Conservation (phyloP, 2,888 invertebrate species). For the Orgyia antiqua region DNA sequence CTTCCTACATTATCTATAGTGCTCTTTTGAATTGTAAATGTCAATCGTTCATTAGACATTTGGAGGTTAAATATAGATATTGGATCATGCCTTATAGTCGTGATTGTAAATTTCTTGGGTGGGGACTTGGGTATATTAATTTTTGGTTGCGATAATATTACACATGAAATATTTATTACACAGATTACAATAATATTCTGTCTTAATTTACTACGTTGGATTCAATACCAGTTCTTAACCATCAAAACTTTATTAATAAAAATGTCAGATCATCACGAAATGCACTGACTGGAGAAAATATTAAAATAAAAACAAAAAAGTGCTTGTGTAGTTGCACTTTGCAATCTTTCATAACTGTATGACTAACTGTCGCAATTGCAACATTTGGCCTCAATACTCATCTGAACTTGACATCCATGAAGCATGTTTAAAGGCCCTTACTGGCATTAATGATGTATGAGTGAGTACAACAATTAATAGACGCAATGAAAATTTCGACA, state of each 20-base stretch:
- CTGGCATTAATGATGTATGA: constrained; percentile 6
- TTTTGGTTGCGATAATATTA: no score
- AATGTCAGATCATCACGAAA: no score
- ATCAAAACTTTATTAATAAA: no score
- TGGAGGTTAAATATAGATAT: constrained; percentile 16
- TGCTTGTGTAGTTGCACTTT: constrained; percentile 18
- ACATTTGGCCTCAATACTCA: constrained; percentile 46
- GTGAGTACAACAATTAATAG: constrained; percentile 8
- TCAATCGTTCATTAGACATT: constrained; percentile 16
- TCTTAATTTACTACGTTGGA: no score
- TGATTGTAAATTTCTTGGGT: constrained; percentile 12
- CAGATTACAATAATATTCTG: no score
- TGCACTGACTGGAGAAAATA: no score
- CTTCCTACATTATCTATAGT: constrained; percentile 13
- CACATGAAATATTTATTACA: no score
- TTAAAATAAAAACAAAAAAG: constrained; percentile 9
- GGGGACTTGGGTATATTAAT: no score
- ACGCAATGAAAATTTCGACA: constrained; percentile 4
- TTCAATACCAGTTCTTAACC: no score
- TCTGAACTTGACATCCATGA: constrained; percentile 58
- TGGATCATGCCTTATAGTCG: constrained; percentile 17
- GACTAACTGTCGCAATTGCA: constrained; percentile 47
- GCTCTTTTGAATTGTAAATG: constrained; percentile 19
- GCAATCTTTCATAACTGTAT: constrained; percentile 36
- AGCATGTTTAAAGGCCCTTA: constrained; percentile 31